phyloP scores from a whole-genome alignment of 1,140 invertebrate species.

The Proctacanthus coquilletti region DNA sequence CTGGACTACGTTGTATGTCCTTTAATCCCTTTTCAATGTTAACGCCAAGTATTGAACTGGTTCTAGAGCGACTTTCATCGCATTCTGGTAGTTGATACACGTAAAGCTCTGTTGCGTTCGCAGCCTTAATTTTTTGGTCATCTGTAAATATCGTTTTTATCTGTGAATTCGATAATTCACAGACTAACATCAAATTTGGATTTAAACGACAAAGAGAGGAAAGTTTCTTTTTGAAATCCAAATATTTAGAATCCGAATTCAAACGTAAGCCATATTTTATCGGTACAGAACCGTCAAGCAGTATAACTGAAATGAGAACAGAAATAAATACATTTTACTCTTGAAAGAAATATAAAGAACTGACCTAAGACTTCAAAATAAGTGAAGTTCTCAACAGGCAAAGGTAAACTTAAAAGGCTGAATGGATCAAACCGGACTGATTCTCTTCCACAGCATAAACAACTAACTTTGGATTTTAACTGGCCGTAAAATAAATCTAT shows the following conservation, averaged over 20 bases:
- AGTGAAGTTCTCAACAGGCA: conserved; percentile 64
- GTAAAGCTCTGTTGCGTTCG: conserved; percentile 23
- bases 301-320: conserved; percentile 41
- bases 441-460: conserved; percentile 59
- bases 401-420: conserved; percentile 69
- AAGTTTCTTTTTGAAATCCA: conserved; percentile 52
- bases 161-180: conserved; percentile 49
- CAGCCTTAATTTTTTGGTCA: conserved; percentile 28
- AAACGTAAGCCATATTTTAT: conserved; percentile 67
- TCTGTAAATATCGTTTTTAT: conserved; percentile 36
- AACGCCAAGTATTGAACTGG: conserved; percentile 21
- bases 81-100: conserved; percentile 29
- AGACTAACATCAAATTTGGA: conserved; percentile 45
- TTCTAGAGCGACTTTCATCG: conserved; percentile 12
- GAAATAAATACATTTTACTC: background rate
- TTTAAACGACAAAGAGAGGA: conserved; percentile 45
- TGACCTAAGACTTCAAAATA: conserved; percentile 57
- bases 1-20: conserved; percentile 26
- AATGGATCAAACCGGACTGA: conserved; percentile 81
- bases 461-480: conserved; percentile 69
- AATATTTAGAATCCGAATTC: conserved; percentile 63
- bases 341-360: conserved; percentile 10
- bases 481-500: conserved; percentile 85
- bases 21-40: conserved; percentile 28
- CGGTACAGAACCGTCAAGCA: conserved; percentile 61